Percentiles rank a stretch among this genome's conserved stretches.
These are phyloP conservation scores for Chaunax sp. DNA, from an alignment of 2,797 vertebrate genomes.

Conservation along the genomic window DNA sequence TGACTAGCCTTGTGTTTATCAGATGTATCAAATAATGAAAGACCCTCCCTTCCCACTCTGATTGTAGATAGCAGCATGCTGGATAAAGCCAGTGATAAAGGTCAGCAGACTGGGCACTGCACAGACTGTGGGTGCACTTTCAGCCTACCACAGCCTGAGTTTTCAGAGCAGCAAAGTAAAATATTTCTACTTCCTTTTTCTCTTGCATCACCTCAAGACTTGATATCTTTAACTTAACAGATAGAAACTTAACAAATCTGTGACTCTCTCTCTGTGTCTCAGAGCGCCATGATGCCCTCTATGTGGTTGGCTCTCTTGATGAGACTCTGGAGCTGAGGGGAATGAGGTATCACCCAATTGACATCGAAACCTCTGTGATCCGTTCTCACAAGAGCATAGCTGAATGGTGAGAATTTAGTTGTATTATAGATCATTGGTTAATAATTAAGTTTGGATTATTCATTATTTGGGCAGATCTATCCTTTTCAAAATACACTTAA, in stretches of 20 bases:
- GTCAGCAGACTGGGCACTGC: conserved; percentile 46
- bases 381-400: conserved; percentile 92
- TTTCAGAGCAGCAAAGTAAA: too few relatives aligned
- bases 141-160: conserved; percentile 21
- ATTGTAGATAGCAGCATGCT: conserved; percentile 62
- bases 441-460: background rate
- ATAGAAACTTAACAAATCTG: background rate
- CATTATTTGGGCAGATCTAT: background rate
- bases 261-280: conserved; percentile 35
- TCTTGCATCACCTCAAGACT: too few relatives aligned
- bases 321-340: conserved; percentile 91
- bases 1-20: conserved; percentile 6
- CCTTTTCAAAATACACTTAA: background rate
- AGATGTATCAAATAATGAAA: conserved; percentile 40
- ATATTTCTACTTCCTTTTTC: too few relatives aligned
- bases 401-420: conserved; percentile 85
- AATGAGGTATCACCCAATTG: conserved; percentile 92
- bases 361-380: conserved; percentile 92
- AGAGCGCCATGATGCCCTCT: conserved; percentile 92
- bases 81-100: conserved; percentile 50
- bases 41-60: too few relatives aligned
- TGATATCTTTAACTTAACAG: background rate
- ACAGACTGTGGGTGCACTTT: conserved; percentile 66
- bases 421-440: background rate
- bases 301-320: conserved; percentile 90